Percentiles rank a stretch among this genome's conserved stretches.
phyloP scores from a whole-genome alignment of 2,113 vertebrate species.

The Alouatta palliata region DNA sequence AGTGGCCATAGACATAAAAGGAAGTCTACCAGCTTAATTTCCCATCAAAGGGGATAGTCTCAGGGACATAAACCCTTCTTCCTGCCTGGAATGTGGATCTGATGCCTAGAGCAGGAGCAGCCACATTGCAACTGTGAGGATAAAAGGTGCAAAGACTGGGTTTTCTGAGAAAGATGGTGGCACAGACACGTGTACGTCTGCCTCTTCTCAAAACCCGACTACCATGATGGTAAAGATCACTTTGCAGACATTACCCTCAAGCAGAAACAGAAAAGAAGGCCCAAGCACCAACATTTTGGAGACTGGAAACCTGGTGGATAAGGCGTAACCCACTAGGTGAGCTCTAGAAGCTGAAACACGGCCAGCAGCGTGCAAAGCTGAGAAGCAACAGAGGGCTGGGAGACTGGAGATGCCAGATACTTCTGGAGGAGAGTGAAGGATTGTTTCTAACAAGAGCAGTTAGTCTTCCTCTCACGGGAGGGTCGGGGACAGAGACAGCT shows the following conservation, averaged over 20 bases:
- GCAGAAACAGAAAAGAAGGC: background rate
- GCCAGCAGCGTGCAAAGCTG: background rate
- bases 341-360: background rate
- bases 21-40: background rate
- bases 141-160: background rate
- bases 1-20: background rate
- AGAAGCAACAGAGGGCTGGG: background rate
- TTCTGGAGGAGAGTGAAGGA: background rate
- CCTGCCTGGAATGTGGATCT: background rate
- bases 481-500: too few relatives aligned
- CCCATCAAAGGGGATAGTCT: background rate
- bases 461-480: background rate
- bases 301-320: background rate
- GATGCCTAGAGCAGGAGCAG: background rate
- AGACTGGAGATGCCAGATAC: background rate
- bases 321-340: rapidly evolving
- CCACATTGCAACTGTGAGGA: background rate
- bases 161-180: background rate
- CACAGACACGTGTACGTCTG: rapidly evolving
- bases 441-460: background rate
- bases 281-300: background rate
- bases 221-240: background rate
- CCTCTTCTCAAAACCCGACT: background rate
- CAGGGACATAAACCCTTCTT: background rate
- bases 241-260: background rate